Conservation (phyloP, 1,140 invertebrate genomes). For the Cotesia chilonis region DNA sequence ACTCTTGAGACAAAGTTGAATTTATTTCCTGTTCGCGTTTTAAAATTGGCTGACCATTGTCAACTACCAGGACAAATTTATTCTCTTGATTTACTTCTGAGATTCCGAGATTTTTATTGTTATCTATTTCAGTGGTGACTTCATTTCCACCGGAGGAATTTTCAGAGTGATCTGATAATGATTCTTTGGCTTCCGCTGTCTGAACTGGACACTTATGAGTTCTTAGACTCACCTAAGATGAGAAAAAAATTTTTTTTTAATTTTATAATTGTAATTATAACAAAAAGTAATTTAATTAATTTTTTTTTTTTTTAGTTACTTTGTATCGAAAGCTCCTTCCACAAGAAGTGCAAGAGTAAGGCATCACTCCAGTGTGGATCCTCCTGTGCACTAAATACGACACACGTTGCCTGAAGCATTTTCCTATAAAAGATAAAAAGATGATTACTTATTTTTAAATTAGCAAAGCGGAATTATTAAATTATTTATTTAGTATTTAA, state of each 20-base stretch:
- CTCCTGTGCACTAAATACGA: slow-evolving; percentile 85
- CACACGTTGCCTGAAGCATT: slow-evolving; percentile 85
- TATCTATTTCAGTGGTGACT: neutral
- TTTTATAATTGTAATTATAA: slow-evolving; percentile 24
- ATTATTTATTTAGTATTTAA: no score
- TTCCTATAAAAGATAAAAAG: slow-evolving; percentile 70
- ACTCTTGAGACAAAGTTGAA: slow-evolving; percentile 13
- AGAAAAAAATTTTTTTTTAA: slow-evolving; percentile 5
- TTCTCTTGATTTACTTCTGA: slow-evolving; percentile 46
- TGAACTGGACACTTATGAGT: slow-evolving; percentile 77
- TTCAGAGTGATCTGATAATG: slow-evolving; percentile 18
- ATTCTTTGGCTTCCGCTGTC: slow-evolving; percentile 11
- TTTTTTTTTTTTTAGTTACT: slow-evolving; percentile 60
- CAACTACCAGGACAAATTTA: slow-evolving; percentile 56
- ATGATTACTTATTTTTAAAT: neutral
- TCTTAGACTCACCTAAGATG: slow-evolving; percentile 74
- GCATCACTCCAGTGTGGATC: slow-evolving; percentile 85
- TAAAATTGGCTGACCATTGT: slow-evolving; percentile 55
- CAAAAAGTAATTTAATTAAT: neutral
- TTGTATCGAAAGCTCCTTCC: slow-evolving; percentile 86
- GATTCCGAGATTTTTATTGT: neutral
- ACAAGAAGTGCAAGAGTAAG: slow-evolving; percentile 83
- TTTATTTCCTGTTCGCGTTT: slow-evolving; percentile 42
- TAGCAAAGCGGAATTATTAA: no score
- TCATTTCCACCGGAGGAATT: slow-evolving; percentile 9